phyloP scores from a whole-genome alignment of 2,113 vertebrate species.

The Rhombomys opimus region DNA sequence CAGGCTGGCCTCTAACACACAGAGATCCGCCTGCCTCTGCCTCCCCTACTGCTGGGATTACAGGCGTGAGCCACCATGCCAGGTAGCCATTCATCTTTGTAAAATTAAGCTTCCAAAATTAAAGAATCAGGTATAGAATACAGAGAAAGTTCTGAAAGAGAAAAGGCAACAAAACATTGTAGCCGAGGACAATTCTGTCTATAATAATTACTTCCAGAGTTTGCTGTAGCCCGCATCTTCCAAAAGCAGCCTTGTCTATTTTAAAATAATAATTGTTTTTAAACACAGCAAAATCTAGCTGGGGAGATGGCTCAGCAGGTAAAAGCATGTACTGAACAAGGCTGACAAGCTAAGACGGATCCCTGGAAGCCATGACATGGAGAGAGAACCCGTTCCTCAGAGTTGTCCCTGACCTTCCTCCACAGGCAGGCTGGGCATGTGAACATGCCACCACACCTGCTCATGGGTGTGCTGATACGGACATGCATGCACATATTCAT shows the following conservation, averaged over 20 bases:
- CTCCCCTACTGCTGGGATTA: too few relatives aligned
- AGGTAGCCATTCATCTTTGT: not conserved
- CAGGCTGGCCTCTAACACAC: too few relatives aligned
- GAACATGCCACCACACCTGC: not conserved
- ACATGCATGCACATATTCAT: not conserved
- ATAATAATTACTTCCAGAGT: not conserved
- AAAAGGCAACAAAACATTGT: not conserved
- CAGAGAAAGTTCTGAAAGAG: constrained; percentile 7
- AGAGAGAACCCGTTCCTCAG: not conserved
- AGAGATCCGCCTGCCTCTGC: too few relatives aligned
- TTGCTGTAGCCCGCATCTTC: not conserved
- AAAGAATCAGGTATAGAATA: constrained; percentile 21
- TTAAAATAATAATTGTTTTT: not conserved
- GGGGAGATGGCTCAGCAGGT: not conserved
- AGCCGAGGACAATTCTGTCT: not conserved
- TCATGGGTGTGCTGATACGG: not conserved
- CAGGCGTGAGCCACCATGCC: too few relatives aligned
- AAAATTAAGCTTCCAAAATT: constrained; percentile 31
- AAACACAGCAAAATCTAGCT: not conserved
- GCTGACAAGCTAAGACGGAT: not conserved
- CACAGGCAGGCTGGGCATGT: not conserved
- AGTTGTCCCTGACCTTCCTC: not conserved
- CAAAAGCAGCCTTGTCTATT: not conserved
- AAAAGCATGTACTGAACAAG: not conserved
- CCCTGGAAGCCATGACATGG: not conserved